phyloP scores from a whole-genome alignment of 2,888 invertebrate genomes.

The Synergus japonicus region DNA sequence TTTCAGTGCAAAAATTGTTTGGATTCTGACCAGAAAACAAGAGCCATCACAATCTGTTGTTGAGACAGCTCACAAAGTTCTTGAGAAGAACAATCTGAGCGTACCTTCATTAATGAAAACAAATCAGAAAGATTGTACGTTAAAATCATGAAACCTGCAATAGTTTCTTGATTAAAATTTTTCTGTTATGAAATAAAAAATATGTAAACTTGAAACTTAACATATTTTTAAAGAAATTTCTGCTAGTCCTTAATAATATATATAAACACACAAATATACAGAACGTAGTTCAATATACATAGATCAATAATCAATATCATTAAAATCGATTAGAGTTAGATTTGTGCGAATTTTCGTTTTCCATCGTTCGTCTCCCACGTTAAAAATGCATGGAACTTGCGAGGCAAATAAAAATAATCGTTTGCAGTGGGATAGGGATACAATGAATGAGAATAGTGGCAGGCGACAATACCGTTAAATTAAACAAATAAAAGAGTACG shows the following conservation, averaged over 20 bases:
- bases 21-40: conserved; percentile 83
- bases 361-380: neutral
- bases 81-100: conserved; percentile 81
- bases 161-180: neutral
- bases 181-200: neutral
- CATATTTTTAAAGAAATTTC: too few species aligned
- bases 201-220: neutral
- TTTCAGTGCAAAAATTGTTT: conserved; percentile 75
- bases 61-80: conserved; percentile 80
- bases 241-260: too few species aligned
- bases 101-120: conserved; percentile 81
- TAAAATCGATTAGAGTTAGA: too few species aligned
- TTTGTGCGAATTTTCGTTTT: too few species aligned
- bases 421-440: neutral
- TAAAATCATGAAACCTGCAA: neutral
- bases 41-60: conserved; percentile 80
- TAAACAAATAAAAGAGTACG: neutral
- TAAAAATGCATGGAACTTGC: neutral
- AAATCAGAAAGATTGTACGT: conserved; percentile 82
- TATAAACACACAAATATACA: too few species aligned
- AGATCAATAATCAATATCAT: too few species aligned
- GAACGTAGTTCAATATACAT: too few species aligned
- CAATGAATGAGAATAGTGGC: neutral
- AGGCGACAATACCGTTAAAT: conserved; percentile 8
- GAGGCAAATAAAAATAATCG: conserved; percentile 3